Percentiles rank a stretch among this genome's conserved stretches.
Evolutionary conservation across 2,797 vertebrate species (phyloP).

Genomic region (Eremophila alpestris): DNA sequence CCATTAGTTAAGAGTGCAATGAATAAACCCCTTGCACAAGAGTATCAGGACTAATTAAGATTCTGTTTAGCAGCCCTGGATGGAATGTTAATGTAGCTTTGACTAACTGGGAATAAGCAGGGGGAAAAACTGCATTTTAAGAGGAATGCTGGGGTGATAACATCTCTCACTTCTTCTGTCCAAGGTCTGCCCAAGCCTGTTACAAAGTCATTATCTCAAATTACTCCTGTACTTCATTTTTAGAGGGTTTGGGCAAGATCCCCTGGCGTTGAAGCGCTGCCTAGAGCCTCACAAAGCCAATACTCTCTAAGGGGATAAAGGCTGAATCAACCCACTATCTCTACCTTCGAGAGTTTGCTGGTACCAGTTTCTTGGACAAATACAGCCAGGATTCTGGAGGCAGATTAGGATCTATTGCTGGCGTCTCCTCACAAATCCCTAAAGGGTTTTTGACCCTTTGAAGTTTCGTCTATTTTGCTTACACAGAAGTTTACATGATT

Average conservation of each 20-base stretch:
- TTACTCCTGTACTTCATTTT: conserved; percentile 78
- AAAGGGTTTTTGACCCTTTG: conserved; percentile 76
- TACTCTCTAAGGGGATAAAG: conserved; percentile 81
- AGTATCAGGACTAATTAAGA: conserved; percentile 84
- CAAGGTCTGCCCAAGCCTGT: conserved; percentile 79
- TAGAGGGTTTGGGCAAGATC: conserved; percentile 74
- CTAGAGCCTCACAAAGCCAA: conserved; percentile 79
- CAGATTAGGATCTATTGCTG: conserved; percentile 76
- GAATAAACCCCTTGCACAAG: conserved; percentile 80
- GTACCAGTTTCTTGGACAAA: conserved; percentile 74
- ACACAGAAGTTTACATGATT: conserved; percentile 76
- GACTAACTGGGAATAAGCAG: conserved; percentile 74
- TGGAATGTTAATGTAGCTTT: conserved; percentile 84
- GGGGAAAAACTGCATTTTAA: conserved; percentile 74
- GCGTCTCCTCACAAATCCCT: conserved; percentile 73
- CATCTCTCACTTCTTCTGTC: conserved; percentile 79
- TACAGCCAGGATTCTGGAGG: conserved; percentile 69
- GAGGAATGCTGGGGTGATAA: conserved; percentile 81
- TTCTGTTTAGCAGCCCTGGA: conserved; percentile 81
- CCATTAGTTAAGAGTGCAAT: conserved; percentile 79
- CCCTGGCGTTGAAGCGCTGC: conserved; percentile 70
- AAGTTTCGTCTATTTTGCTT: conserved; percentile 75
- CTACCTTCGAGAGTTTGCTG: conserved; percentile 72
- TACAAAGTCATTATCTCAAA: conserved; percentile 86
- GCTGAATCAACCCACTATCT: conserved; percentile 77